Evolutionary conservation across 2,797 vertebrate species (phyloP).

Genomic region (Mustela erminea): DNA sequence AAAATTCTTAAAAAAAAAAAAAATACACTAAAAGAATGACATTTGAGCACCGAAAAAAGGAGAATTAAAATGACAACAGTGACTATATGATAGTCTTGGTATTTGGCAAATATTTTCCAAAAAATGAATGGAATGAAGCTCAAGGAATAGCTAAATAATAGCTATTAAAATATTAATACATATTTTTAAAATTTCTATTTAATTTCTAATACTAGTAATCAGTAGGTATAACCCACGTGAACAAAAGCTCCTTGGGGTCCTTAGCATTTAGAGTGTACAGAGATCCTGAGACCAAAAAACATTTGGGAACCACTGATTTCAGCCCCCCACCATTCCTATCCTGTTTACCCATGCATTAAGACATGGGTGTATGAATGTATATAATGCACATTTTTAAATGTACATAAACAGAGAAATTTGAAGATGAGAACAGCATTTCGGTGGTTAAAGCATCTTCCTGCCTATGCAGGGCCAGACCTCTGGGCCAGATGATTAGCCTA

Average conservation of each 20-base stretch:
- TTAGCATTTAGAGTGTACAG: background rate
- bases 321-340: too few relatives aligned
- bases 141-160: background rate
- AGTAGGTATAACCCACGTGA: background rate
- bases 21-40: background rate
- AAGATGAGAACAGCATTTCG: background rate
- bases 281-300: slow-evolving; percentile 12
- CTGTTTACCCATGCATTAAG: background rate
- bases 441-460: background rate
- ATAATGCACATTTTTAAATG: background rate
- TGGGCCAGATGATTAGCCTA: background rate
- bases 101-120: slow-evolving; percentile 12
- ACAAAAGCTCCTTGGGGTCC: background rate
- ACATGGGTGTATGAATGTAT: background rate
- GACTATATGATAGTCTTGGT: background rate
- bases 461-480: background rate
- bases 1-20: slow-evolving; percentile 40
- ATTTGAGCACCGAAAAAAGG: background rate
- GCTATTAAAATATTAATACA: background rate
- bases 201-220: slow-evolving; percentile 6
- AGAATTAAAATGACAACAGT: background rate
- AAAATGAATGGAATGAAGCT: slow-evolving; percentile 39
- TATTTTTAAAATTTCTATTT: background rate
- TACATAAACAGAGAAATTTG: background rate
- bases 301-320: background rate